phyloP scores from a whole-genome alignment of 2,888 invertebrate genomes.

The Mythimna pallens region DNA sequence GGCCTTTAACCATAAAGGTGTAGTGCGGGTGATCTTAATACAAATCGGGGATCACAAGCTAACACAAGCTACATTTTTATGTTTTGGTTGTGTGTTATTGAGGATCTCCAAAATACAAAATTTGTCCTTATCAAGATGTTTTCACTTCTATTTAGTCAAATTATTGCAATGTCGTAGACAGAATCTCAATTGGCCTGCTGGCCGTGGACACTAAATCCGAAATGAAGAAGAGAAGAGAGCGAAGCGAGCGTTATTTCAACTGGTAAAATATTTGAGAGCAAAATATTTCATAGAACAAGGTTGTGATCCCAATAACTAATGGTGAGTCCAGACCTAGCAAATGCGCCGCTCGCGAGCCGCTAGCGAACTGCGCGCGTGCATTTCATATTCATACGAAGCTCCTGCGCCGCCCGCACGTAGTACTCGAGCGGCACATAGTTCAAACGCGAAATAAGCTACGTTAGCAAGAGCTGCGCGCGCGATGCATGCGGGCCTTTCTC shows the following conservation, averaged over 20 bases:
- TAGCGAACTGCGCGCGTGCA: too few relatives aligned
- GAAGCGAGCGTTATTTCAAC: conserved; percentile 44
- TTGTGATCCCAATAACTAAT: conserved; percentile 34
- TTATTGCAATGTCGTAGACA: conserved; percentile 7
- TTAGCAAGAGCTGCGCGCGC: too few relatives aligned
- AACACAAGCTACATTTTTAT: too few relatives aligned
- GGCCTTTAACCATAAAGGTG: too few relatives aligned
- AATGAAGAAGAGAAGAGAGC: conserved; percentile 39
- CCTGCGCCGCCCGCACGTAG: too few relatives aligned
- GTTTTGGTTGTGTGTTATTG: not conserved
- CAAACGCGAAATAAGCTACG: too few relatives aligned
- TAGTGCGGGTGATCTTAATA: too few relatives aligned
- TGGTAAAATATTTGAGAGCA: conserved; percentile 55
- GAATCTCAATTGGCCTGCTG: conserved; percentile 6
- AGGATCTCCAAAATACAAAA: not conserved
- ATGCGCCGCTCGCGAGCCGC: too few relatives aligned
- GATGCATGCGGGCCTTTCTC: too few relatives aligned
- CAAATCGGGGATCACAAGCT: too few relatives aligned
- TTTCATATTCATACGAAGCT: too few relatives aligned
- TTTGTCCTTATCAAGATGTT: not conserved
- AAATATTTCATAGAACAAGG: conserved; percentile 39
- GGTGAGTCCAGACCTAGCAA: not conserved
- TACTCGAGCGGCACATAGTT: too few relatives aligned
- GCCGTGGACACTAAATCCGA: conserved; percentile 5
- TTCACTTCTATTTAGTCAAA: conserved; percentile 6